A percentile compares a stretch with the other conserved stretches of the same genome.
Evolutionary conservation across 2,888 invertebrate species (phyloP).

Genomic region (Siphlonurus alternatus): DNA sequence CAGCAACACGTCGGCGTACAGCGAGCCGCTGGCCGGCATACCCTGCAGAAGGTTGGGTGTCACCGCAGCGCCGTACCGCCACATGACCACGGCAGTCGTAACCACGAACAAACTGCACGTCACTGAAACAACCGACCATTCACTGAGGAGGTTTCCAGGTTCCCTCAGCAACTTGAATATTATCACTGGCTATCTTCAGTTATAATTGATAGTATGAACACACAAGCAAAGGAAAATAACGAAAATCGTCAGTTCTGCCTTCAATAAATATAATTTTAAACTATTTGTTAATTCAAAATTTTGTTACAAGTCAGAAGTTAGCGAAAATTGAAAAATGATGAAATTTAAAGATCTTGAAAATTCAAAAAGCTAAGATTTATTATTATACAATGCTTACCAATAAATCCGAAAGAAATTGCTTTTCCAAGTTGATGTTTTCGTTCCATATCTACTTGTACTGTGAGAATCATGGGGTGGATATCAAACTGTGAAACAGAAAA

Average conservation of each 20-base stretch:
- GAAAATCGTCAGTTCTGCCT: too few relatives aligned
- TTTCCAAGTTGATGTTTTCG: slow-evolving; percentile 52
- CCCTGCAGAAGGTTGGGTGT: slow-evolving; percentile 47
- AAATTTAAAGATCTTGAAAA: too few relatives aligned
- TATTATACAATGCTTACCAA: slow-evolving; percentile 30
- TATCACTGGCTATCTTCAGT: too few relatives aligned
- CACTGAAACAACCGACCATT: slow-evolving; percentile 25
- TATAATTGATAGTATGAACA: too few relatives aligned
- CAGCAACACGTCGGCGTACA: slow-evolving; percentile 51
- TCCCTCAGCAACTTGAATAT: background rate
- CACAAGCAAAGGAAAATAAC: too few relatives aligned
- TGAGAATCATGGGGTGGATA: slow-evolving; percentile 68
- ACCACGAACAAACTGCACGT: slow-evolving; percentile 45
- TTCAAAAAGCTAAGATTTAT: too few relatives aligned
- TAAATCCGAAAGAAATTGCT: slow-evolving; percentile 54
- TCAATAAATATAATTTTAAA: too few relatives aligned
- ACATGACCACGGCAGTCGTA: slow-evolving; percentile 41
- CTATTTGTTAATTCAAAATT: too few relatives aligned
- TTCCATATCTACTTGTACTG: slow-evolving; percentile 84
- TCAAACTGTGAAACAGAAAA: slow-evolving; percentile 42
- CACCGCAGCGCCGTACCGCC: slow-evolving; percentile 43
- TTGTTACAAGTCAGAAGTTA: too few relatives aligned
- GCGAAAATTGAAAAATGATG: too few relatives aligned
- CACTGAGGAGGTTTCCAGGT: background rate
- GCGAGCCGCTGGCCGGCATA: slow-evolving; percentile 41